Base-by-base conservation (phyloP, 37 sponge, comb jelly and placozoan species). In the Diacarnus erythraeanus region DNA sequence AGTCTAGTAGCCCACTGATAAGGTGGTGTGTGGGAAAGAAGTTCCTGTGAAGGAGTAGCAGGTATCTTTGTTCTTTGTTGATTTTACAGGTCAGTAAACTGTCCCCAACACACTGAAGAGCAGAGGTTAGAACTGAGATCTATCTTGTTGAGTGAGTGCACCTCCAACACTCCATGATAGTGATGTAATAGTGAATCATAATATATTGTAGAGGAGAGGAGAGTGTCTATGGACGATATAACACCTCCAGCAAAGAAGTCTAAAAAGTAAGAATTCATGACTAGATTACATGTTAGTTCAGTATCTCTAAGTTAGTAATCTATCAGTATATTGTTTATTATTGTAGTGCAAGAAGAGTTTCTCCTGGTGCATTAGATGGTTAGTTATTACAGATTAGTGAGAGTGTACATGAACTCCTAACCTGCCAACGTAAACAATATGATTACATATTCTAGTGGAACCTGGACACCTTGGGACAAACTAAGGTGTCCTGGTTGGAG, bases 61-160 rank as follows among this genome's bases (percentile, higher is more conserved):
- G 17, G 35, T 67, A 38, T 21, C 68, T 20, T 30, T 3, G 6
- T 3, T 5, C 27, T 67, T 18, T 2, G 3, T 21, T 81, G 23
- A 64, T 26, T 38, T 22, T 42, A 3, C 41, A 83, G 91, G 59
- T 88, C 94, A 0, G 71, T 93, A 33, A 85, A 89, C 47, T 93
- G 94, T 70, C 94, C 94, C 3, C 94, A 93, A 58, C 94, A 93
- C 70, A 42, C 89, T 0, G 94, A 93, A 51, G 94, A 93, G 2
- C 89, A 93, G 76, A 59, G 89, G 34, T 20, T 15, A 54, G 54
- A 35, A 21, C 57, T 56, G 23, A 12, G 42, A 34, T 26, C 79
- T 57, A 40, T 57, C 63, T 34, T 43, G 33, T 1, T 26, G 63
- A 35, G 59, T 58, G 64, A 76, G 77, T 35, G 38, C 61, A 1